A percentile compares a stretch with the other conserved stretches of the same genome.
These are phyloP conservation scores for Gymnopithys bicolor DNA, from an alignment of 2,797 vertebrate genomes.

Conservation along the genomic window DNA sequence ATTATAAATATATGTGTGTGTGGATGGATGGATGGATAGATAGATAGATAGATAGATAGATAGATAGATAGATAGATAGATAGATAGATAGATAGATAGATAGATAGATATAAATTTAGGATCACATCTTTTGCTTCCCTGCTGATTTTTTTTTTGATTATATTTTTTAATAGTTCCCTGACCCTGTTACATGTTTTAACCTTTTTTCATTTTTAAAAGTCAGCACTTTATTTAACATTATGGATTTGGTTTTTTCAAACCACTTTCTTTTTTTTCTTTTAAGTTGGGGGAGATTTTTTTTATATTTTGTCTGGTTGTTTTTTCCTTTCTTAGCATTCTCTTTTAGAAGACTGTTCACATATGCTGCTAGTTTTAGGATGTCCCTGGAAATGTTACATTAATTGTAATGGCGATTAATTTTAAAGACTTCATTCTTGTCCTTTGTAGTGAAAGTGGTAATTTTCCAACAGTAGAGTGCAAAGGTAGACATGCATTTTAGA, in stretches of 20 bases:
- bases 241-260: neutral
- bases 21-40: too few species aligned
- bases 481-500: neutral
- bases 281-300: fast-evolving
- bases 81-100: too few species aligned
- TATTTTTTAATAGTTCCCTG: neutral
- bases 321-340: neutral
- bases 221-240: neutral
- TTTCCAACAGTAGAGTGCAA: neutral
- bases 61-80: too few species aligned
- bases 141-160: neutral
- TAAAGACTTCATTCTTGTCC: neutral
- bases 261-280: neutral
- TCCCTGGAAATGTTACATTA: neutral
- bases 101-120: neutral
- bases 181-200: neutral
- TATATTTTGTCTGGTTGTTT: neutral
- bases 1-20: too few species aligned
- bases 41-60: too few species aligned
- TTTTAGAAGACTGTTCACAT: neutral
- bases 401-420: neutral
- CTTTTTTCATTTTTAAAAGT: neutral
- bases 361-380: neutral
- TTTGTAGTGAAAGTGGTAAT: neutral
- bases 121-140: neutral